These are phyloP conservation scores for Dysidea cf. avara DNA, from an alignment of 37 sponge, comb jelly and placozoan genomes.

Conservation along the genomic window DNA sequence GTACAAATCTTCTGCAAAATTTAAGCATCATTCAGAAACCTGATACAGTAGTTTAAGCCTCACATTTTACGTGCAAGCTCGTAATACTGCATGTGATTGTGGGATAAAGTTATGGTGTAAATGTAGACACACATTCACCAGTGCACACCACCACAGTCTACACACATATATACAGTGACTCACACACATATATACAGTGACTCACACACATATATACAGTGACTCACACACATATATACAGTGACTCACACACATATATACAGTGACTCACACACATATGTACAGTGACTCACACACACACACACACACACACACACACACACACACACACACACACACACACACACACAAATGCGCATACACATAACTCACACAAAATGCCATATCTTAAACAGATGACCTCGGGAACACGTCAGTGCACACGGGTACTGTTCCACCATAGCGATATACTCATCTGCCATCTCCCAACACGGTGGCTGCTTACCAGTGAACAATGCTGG, in stretches of 20 bases:
- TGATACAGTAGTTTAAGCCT: too few relatives aligned
- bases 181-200: neutral
- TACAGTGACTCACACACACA: neutral
- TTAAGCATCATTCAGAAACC: too few relatives aligned
- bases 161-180: neutral
- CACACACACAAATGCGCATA: conserved; percentile 5
- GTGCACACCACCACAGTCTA: neutral
- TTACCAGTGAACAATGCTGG: conserved; percentile 91
- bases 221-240: neutral
- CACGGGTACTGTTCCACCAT: conserved; percentile 74
- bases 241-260: neutral
- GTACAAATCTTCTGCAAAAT: too few relatives aligned
- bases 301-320: conserved; percentile 20
- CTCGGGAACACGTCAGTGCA: conserved; percentile 68
- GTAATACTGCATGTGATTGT: too few relatives aligned
- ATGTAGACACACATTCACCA: neutral
- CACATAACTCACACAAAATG: conserved; percentile 72
- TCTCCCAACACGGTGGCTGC: conserved; percentile 79
- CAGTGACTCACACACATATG: neutral
- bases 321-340: conserved; percentile 19
- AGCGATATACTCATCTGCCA: conserved; percentile 84
- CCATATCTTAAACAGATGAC: conserved; percentile 96
- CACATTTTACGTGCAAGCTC: too few relatives aligned
- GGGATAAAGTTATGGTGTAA: too few relatives aligned
- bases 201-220: conserved; percentile 8